A percentile compares a stretch with the other conserved stretches of the same genome.
phyloP scores from a whole-genome alignment of 1,140 invertebrate genomes.

The Drosophila orosa region DNA sequence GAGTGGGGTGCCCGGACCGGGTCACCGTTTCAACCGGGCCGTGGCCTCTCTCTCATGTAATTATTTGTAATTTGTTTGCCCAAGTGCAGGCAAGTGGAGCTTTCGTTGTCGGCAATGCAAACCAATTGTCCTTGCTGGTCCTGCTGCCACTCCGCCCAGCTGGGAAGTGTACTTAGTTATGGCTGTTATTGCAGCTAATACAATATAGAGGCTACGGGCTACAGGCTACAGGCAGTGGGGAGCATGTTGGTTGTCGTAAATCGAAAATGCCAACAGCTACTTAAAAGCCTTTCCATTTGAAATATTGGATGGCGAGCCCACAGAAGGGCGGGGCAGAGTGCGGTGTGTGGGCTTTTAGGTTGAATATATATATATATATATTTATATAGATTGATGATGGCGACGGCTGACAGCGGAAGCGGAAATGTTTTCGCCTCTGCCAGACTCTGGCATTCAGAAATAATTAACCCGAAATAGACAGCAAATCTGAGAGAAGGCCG shows the following conservation, averaged over 20 bases:
- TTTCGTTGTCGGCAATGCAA: slow-evolving; percentile 37
- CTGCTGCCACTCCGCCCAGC: slow-evolving; percentile 9
- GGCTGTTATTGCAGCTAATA: slow-evolving; percentile 55
- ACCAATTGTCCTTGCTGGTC: slow-evolving; percentile 43
- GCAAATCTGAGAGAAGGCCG: slow-evolving; percentile 53
- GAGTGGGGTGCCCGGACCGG: slow-evolving; percentile 8
- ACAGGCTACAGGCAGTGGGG: slow-evolving; percentile 9
- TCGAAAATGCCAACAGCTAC: slow-evolving; percentile 59
- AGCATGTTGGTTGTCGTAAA: slow-evolving; percentile 50
- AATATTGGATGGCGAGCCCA: slow-evolving; percentile 24
- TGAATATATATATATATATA: slow-evolving; percentile 1
- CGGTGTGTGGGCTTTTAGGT: slow-evolving; percentile 3
- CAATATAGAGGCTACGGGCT: slow-evolving; percentile 31
- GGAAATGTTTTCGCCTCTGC: slow-evolving; percentile 58
- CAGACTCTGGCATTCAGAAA: slow-evolving; percentile 66
- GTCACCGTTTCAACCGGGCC: slow-evolving; percentile 44
- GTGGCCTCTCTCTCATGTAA: slow-evolving; percentile 57
- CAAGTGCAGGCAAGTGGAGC: slow-evolving; percentile 59
- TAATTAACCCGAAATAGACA: slow-evolving; percentile 64
- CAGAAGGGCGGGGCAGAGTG: not conserved
- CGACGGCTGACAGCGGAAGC: slow-evolving; percentile 61
- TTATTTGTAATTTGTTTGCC: slow-evolving; percentile 80
- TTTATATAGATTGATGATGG: slow-evolving; percentile 75
- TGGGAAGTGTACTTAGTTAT: slow-evolving; percentile 61
- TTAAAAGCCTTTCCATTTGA: slow-evolving; percentile 55